Evolutionary conservation across 1,140 invertebrate species (phyloP).

Genomic region (Acyrthosiphon pisum): DNA sequence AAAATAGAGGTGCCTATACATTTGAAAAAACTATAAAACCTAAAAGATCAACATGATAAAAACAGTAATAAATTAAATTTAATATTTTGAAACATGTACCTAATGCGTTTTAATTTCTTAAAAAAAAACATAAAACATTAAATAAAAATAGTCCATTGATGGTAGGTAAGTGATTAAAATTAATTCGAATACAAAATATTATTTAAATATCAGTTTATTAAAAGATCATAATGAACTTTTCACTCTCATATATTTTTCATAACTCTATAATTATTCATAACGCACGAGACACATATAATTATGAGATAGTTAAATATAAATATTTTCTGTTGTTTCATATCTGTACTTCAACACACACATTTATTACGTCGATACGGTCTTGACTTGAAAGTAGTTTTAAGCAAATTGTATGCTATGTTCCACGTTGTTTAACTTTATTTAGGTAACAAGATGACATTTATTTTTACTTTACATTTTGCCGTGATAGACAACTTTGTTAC

Average conservation of each 20-base stretch:
- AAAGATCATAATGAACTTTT: too few species aligned
- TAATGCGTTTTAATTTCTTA: too few species aligned
- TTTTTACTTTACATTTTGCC: not conserved
- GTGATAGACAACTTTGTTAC: not conserved
- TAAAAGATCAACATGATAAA: not conserved
- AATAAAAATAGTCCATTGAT: not conserved
- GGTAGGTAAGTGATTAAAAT: not conserved
- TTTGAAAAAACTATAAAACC: not conserved
- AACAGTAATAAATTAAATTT: not conserved
- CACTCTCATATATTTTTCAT: too few species aligned
- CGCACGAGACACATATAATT: not conserved
- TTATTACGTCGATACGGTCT: not conserved
- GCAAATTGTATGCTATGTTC: not conserved
- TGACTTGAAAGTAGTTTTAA: not conserved
- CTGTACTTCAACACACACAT: not conserved
- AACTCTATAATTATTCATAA: too few species aligned
- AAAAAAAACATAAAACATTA: too few species aligned
- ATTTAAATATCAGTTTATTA: not conserved
- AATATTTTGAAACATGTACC: too few species aligned
- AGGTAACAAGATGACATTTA: not conserved
- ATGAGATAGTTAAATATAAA: too few species aligned
- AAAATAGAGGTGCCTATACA: not conserved
- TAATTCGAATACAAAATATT: not conserved
- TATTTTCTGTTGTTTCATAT: not conserved
- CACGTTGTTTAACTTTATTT: not conserved